Percentiles rank a stretch among this genome's conserved stretches.
phyloP scores from a whole-genome alignment of 2,797 vertebrate genomes.

The Phylloscopus collybita region DNA sequence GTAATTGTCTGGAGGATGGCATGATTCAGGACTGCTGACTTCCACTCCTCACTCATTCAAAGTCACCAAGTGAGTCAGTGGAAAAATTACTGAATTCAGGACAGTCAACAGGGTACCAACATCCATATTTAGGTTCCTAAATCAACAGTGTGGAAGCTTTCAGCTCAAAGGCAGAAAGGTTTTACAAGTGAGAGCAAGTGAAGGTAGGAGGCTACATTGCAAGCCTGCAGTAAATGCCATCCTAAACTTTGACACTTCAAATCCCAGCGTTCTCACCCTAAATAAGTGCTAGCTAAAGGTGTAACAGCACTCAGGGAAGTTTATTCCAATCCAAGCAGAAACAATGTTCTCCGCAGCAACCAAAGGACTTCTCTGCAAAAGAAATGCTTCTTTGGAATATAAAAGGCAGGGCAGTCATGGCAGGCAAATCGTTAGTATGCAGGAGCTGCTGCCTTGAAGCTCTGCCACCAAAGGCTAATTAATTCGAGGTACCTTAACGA shows the following conservation, averaged over 20 bases:
- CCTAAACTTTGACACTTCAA: neutral
- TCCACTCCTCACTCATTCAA: conserved; percentile 38
- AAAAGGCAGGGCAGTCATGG: neutral
- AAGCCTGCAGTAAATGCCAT: neutral
- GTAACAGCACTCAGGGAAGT: neutral
- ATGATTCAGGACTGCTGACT: conserved; percentile 57
- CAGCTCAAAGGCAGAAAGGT: neutral
- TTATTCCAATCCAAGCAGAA: neutral
- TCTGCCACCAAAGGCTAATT: conserved; percentile 50
- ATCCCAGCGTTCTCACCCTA: neutral
- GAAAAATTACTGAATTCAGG: conserved; percentile 39
- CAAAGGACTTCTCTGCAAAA: neutral
- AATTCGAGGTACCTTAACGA: conserved; percentile 24
- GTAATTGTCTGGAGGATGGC: conserved; percentile 29
- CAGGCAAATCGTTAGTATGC: neutral
- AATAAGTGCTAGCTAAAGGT: neutral
- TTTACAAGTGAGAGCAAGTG: neutral
- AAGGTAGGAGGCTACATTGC: neutral
- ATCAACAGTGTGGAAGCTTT: neutral
- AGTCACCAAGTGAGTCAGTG: conserved; percentile 58
- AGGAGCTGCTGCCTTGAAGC: conserved; percentile 38
- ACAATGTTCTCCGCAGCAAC: neutral
- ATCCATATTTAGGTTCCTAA: neutral
- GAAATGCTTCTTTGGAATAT: neutral
- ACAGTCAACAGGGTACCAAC: neutral